Percentiles rank a stretch among this genome's conserved stretches.
Evolutionary conservation across 2,113 vertebrate genomes (phyloP).

Genomic region (Edolisoma coerulescens): DNA sequence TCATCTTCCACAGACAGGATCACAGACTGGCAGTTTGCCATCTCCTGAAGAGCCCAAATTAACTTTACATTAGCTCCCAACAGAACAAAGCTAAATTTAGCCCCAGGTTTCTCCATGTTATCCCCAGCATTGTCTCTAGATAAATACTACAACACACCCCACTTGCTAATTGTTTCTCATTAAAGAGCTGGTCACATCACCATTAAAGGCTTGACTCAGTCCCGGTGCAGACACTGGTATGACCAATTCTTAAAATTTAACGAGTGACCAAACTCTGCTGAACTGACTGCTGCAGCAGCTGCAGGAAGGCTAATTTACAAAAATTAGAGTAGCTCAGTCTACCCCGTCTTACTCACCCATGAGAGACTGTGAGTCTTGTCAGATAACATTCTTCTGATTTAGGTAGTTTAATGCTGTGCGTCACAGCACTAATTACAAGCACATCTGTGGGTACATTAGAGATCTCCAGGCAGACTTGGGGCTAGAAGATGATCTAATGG

Average conservation of each 20-base stretch:
- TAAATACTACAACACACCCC: neutral
- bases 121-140: neutral
- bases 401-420: neutral
- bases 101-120: neutral
- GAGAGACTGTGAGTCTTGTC: neutral
- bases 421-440: neutral
- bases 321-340: neutral
- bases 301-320: neutral
- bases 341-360: neutral
- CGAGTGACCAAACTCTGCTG: neutral
- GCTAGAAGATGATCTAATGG: neutral
- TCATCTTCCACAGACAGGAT: constrained; percentile 96
- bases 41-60: constrained; percentile 76
- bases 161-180: neutral
- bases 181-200: neutral
- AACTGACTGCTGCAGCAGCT: neutral
- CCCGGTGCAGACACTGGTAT: neutral
- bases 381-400: neutral
- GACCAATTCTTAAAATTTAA: neutral
- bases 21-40: constrained; percentile 91
- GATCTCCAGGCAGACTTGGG: neutral
- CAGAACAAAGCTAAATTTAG: neutral
- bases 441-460: neutral
- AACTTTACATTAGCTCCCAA: neutral
- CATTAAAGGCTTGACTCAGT: neutral